These are phyloP conservation scores for Chironomus riparius DNA, from an alignment of 2,888 invertebrate genomes.

Conservation along the genomic window DNA sequence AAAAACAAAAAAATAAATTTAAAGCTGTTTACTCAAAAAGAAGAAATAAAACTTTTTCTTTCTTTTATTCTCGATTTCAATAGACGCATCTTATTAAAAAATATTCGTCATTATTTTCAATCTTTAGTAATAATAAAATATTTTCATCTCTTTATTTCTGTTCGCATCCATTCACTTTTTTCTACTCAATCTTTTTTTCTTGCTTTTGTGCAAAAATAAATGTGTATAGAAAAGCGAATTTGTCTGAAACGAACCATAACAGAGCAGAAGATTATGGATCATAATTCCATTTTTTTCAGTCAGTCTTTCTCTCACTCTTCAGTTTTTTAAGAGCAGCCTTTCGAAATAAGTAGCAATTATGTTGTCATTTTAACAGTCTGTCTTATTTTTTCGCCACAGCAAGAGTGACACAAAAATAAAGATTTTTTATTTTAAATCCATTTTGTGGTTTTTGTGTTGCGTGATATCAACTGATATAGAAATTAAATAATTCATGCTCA, in stretches of 20 bases:
- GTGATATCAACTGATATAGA: too few species aligned
- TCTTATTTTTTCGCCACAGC: too few species aligned
- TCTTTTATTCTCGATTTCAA: background rate
- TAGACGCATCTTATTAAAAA: background rate
- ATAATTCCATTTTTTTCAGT: constrained; percentile 1
- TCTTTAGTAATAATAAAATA: background rate
- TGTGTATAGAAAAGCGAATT: background rate
- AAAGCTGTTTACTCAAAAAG: background rate
- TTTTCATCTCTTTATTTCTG: background rate
- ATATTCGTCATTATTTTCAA: background rate
- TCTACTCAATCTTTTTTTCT: background rate
- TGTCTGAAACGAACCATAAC: constrained; percentile 23
- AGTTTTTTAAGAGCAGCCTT: background rate
- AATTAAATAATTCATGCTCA: background rate
- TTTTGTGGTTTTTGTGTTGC: too few species aligned
- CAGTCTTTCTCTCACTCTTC: background rate
- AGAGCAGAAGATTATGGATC: constrained; percentile 16
- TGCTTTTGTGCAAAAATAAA: background rate
- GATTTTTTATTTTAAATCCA: too few species aligned
- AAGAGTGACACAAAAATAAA: too few species aligned
- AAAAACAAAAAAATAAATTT: too few species aligned
- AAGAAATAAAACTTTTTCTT: background rate
- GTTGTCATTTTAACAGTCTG: too few species aligned
- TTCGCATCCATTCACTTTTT: background rate
- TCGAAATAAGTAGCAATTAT: too few species aligned